Evolutionary conservation across 2,797 vertebrate species (phyloP), one percentile per base, ranked within the genome.

Genomic region (Siniperca undulata): DNA sequence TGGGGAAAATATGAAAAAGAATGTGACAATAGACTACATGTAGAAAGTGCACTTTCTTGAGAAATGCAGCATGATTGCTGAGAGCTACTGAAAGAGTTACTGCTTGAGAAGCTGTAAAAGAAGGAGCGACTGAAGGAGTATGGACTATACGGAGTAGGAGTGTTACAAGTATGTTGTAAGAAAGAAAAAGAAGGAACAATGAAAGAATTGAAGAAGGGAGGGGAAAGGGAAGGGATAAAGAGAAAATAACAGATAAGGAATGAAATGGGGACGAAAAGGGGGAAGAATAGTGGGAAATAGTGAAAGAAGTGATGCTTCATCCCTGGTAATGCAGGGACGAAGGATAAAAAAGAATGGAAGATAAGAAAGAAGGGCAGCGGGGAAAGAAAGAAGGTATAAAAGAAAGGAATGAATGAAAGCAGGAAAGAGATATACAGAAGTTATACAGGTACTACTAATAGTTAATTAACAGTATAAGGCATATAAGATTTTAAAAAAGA

Each of bases 11-110:
- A 24, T 19, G 10, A 58, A 58, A 50, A 73, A 71, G 3, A 70
- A 78, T 48, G 17, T 70, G 22, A 74, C 19, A 64, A 27, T 42
- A 52, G 80, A 70, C 38, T 10, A 44, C 42, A 4, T 44, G 42
- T 44, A 50, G 17, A 70, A 70, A 81, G 70, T 30, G 60, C 70
- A 44, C 67, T 74, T 82, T 76, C 40, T 44, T 36, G 30, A 55
- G 22, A 62, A 69, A 61, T 24, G 53, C 60, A 58, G 27, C 40
- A 5, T 78, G 74, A 70, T 66, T 74, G 46, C 59, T 55, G 48
- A 53, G 52, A 52, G 34, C n/a, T 59, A 30, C 30, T 30, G 30
- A 30, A 4, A 9, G 58, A 76, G 69, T 69, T 52, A 55, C 34
- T 56, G n/a, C 48, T 53, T 50, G 34, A 77, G 20, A 64, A 7